These are phyloP conservation scores for Gnathonemus longibarbis DNA, from an alignment of 2,113 vertebrate genomes.

Conservation along the genomic window DNA sequence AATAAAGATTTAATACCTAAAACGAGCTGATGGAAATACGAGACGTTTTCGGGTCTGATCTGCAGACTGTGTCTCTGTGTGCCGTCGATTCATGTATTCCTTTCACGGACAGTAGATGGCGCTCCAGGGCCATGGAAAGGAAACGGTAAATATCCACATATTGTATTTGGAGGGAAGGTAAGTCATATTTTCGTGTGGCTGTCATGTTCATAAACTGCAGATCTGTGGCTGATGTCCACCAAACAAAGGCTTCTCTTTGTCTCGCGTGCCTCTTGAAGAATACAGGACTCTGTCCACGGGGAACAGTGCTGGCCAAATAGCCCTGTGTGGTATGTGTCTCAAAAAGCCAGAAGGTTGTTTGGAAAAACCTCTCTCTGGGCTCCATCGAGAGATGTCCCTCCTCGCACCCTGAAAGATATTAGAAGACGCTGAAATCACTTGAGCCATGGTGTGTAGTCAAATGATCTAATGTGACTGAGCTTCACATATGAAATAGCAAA, in stretches of 20 bases:
- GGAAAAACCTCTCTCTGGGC: background rate
- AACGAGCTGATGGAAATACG: background rate
- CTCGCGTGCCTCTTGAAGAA: background rate
- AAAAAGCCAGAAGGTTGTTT: background rate
- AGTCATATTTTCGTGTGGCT: constrained; percentile 10
- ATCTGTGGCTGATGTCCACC: constrained; percentile 19
- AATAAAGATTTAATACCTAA: background rate
- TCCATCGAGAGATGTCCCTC: background rate
- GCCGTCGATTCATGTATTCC: background rate
- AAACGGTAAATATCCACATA: background rate
- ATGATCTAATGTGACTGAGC: background rate
- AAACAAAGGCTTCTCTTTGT: constrained; percentile 15
- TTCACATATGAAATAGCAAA: background rate
- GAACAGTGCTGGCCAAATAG: background rate
- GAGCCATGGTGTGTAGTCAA: background rate
- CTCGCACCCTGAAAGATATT: background rate
- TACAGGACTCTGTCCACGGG: background rate
- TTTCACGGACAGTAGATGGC: constrained; percentile 22
- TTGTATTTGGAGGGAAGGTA: background rate
- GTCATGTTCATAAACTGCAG: constrained; percentile 15
- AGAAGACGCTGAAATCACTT: background rate
- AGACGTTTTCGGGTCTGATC: background rate
- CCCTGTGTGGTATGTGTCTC: background rate
- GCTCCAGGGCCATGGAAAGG: constrained; percentile 15
- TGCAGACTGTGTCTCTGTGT: background rate